phyloP scores from a whole-genome alignment of 2,113 vertebrate genomes.

The Sorex fumeus region DNA sequence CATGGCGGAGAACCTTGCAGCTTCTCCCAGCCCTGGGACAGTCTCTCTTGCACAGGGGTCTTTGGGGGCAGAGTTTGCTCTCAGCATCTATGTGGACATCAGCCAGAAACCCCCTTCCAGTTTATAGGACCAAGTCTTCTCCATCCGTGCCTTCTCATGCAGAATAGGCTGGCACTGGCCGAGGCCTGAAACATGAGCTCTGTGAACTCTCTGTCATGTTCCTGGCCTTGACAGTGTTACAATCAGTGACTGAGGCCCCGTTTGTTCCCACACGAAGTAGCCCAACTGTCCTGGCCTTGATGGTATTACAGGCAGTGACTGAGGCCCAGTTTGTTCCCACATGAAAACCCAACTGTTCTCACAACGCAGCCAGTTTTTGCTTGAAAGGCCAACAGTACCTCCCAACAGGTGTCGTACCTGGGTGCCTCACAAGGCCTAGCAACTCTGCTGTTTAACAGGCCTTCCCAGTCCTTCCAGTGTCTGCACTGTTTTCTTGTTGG shows the following conservation, averaged over 20 bases:
- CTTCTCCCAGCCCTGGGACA: background rate
- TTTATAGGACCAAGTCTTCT: background rate
- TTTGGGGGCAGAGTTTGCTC: background rate
- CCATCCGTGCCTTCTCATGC: background rate
- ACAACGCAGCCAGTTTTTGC: background rate
- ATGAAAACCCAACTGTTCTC: background rate
- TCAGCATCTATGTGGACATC: background rate
- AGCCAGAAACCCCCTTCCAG: background rate
- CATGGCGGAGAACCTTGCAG: background rate
- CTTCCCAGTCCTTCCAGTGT: background rate
- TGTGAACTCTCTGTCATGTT: background rate
- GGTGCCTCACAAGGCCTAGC: background rate
- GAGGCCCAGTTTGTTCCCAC: background rate
- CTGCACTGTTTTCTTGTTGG: background rate
- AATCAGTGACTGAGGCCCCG: background rate
- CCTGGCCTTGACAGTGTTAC: background rate
- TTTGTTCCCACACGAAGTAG: background rate
- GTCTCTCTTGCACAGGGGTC: background rate
- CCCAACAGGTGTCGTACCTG: too few species aligned
- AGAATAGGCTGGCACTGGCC: background rate
- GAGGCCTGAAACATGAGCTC: background rate
- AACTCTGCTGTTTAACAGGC: background rate
- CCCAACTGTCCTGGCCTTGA: background rate
- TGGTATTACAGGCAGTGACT: background rate
- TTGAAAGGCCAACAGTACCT: background rate